These are phyloP conservation scores for Tryphoninae sp. DNA, from an alignment of 2,888 invertebrate genomes.

Conservation along the genomic window DNA sequence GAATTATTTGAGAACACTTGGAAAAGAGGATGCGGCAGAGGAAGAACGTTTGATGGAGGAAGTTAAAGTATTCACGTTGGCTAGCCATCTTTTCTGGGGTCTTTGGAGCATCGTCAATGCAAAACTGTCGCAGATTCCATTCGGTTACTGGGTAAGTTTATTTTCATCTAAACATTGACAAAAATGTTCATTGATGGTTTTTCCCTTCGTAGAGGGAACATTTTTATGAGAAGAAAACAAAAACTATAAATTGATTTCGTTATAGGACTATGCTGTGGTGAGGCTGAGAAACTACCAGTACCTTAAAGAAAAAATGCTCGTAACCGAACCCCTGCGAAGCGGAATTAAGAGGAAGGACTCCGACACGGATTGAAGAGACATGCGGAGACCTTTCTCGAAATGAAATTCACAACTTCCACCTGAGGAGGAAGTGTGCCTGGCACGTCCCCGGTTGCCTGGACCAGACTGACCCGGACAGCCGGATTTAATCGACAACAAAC, in stretches of 20 bases:
- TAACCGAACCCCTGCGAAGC: conserved; percentile 62
- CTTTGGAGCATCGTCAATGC: conserved; percentile 96
- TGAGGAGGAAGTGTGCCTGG: conserved; percentile 25
- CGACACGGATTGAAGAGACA: conserved; percentile 66
- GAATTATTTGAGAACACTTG: conserved; percentile 78
- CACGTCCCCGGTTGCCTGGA: conserved; percentile 43
- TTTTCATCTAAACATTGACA: background rate
- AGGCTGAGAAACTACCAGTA: conserved; percentile 85
- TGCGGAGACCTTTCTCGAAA: conserved; percentile 37
- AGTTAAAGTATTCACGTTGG: conserved; percentile 91
- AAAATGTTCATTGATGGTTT: background rate
- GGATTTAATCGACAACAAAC: conserved; percentile 44
- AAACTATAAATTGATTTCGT: background rate
- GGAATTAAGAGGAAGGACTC: conserved; percentile 68
- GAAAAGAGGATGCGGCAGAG: conserved; percentile 82
- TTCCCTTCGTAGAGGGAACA: background rate
- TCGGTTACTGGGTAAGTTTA: conserved; percentile 94
- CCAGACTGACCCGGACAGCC: conserved; percentile 34
- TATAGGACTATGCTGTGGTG: conserved; percentile 86
- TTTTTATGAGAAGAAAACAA: background rate
- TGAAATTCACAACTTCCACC: conserved; percentile 55
- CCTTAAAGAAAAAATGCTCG: conserved; percentile 83
- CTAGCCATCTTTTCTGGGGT: conserved; percentile 96
- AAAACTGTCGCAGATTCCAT: conserved; percentile 93
- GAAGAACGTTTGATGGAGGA: conserved; percentile 88